A percentile compares a stretch with the other conserved stretches of the same genome.
Conservation (phyloP, 2,888 invertebrate species). For the Dasysyrphus albostriatus region DNA sequence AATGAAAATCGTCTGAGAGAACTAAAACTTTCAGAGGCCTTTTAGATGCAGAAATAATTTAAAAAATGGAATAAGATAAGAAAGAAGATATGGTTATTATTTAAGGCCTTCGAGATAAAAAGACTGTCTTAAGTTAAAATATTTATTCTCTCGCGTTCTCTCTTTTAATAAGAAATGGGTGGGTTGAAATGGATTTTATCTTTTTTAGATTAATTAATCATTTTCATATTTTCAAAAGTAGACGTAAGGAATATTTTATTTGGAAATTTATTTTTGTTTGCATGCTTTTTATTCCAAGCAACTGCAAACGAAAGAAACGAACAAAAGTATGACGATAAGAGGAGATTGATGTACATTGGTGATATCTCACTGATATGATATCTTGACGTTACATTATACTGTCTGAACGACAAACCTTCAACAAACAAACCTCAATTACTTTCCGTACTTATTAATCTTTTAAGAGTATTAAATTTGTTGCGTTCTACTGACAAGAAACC, state of each 20-base stretch:
- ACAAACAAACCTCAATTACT: not conserved
- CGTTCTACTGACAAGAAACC: not conserved
- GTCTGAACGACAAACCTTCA: not conserved
- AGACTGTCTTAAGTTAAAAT: constrained; percentile 20
- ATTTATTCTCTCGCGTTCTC: not conserved
- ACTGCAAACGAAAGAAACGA: constrained; percentile 1
- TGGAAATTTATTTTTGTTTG: not conserved
- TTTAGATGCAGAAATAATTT: not conserved
- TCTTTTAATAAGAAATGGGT: not conserved
- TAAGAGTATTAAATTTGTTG: not conserved
- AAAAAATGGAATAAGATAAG: constrained; percentile 33
- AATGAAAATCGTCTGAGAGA: constrained; percentile 24
- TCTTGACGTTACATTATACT: not conserved
- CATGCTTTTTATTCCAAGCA: not conserved
- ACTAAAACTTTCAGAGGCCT: constrained; percentile 4
- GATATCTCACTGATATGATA: constrained; percentile 14
- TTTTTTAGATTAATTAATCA: constrained; percentile 1
- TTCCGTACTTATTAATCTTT: not conserved
- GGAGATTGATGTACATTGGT: not conserved
- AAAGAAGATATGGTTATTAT: constrained; percentile 16
- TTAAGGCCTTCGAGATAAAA: constrained; percentile 2
- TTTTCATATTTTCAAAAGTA: not conserved
- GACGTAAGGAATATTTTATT: too few species aligned
- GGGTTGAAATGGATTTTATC: not conserved
- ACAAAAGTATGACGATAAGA: constrained; percentile 2